phyloP scores from a whole-genome alignment of 2,797 vertebrate species.

The Lutjanus argentimaculatus region DNA sequence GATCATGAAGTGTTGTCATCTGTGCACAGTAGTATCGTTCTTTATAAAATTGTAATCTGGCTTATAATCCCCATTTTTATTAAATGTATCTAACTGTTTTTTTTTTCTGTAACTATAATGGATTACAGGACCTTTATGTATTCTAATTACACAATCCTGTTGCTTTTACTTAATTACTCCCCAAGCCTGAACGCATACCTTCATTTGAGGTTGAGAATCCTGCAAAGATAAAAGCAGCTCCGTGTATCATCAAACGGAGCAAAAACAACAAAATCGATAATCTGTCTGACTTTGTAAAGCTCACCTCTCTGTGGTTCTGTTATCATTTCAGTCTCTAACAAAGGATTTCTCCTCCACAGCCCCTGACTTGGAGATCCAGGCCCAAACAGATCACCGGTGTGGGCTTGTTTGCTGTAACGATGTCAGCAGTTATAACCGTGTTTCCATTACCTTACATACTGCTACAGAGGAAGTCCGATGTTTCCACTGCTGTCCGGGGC shows the following conservation, averaged over 20 bases:
- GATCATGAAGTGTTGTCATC: too few relatives aligned
- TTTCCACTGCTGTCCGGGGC: constrained; percentile 30
- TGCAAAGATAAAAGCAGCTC: constrained; percentile 23
- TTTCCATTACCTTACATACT: constrained; percentile 53
- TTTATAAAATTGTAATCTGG: too few relatives aligned
- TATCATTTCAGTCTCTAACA: constrained; percentile 7
- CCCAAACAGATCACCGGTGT: constrained; percentile 25
- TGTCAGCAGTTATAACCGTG: constrained; percentile 27
- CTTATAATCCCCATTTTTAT: too few relatives aligned
- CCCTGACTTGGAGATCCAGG: constrained; percentile 19
- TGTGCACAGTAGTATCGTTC: too few relatives aligned
- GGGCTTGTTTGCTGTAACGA: constrained; percentile 52
- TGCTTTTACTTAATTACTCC: too few relatives aligned
- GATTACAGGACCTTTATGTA: too few relatives aligned
- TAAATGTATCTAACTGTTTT: too few relatives aligned
- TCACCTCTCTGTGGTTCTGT: background rate
- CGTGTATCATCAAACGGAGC: background rate
- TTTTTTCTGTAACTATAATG: too few relatives aligned
- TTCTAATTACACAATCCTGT: too few relatives aligned
- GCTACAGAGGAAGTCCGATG: constrained; percentile 1
- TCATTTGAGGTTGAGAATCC: constrained; percentile 6
- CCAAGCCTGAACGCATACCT: background rate
- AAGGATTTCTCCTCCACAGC: constrained; percentile 32
- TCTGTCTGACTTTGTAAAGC: constrained; percentile 14
- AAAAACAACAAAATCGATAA: constrained; percentile 29